A percentile compares a stretch with the other conserved stretches of the same genome.
Conservation (phyloP, 2,888 invertebrate genomes). For the Nomada flava region DNA sequence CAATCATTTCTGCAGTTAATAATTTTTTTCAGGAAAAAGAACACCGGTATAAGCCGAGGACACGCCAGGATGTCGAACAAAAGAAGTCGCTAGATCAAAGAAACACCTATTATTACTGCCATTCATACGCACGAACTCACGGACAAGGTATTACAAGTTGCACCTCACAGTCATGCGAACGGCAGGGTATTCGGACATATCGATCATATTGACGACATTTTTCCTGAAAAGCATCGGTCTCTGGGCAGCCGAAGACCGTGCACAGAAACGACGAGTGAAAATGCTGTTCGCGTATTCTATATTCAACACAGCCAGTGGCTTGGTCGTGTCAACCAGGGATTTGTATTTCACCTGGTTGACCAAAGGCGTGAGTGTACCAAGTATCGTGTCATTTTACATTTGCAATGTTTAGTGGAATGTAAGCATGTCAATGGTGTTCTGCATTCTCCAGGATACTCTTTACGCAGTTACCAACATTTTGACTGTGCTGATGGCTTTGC, state of each 20-base stretch:
- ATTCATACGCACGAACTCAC: too few relatives aligned
- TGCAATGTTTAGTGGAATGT: neutral
- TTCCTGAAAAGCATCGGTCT: slow-evolving; percentile 67
- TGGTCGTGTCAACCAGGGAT: slow-evolving; percentile 52
- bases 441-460: slow-evolving; percentile 18
- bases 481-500: slow-evolving; percentile 44
- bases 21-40: too few relatives aligned
- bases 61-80: too few relatives aligned
- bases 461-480: slow-evolving; percentile 56
- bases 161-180: too few relatives aligned
- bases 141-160: too few relatives aligned
- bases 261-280: slow-evolving; percentile 46
- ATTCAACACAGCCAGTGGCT: slow-evolving; percentile 9
- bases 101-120: too few relatives aligned
- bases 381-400: neutral
- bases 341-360: slow-evolving; percentile 57
- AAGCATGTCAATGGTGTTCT: too few relatives aligned
- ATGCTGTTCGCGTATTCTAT: slow-evolving; percentile 54
- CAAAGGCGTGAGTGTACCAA: slow-evolving; percentile 41
- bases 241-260: slow-evolving; percentile 54
- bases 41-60: too few relatives aligned
- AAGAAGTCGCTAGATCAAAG: too few relatives aligned
- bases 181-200: slow-evolving; percentile 24
- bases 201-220: slow-evolving; percentile 55
- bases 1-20: too few relatives aligned